Evolutionary conservation across 2,888 invertebrate species (phyloP).

Genomic region (Glyphotaelius pellucidus): DNA sequence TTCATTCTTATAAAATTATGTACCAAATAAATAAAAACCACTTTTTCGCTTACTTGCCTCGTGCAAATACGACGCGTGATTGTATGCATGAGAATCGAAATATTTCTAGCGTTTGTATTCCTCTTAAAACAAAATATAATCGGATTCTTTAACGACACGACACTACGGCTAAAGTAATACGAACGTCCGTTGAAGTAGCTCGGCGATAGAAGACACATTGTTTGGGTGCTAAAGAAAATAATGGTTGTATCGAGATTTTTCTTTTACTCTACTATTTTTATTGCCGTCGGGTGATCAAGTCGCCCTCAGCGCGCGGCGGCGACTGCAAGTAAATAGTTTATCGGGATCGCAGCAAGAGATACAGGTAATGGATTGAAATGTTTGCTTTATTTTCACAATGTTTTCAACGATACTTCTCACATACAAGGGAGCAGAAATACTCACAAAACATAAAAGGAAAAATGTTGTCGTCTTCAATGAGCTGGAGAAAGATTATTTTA

Average conservation of each 20-base stretch:
- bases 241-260: not conserved
- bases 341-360: constrained; percentile 26
- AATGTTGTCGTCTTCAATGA: not conserved
- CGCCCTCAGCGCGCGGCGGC: constrained; percentile 21
- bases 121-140: too few relatives aligned
- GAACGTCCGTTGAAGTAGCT: not conserved
- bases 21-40: too few relatives aligned
- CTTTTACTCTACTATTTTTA: constrained; percentile 6
- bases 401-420: not conserved
- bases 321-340: constrained; percentile 12
- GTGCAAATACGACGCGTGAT: too few relatives aligned
- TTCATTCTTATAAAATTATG: too few relatives aligned
- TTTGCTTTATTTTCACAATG: constrained; percentile 37
- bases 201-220: constrained; percentile 18
- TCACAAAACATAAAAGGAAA: not conserved
- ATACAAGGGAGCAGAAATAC: not conserved
- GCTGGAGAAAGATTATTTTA: not conserved
- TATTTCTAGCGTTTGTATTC: too few relatives aligned
- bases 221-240: constrained; percentile 14
- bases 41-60: too few relatives aligned
- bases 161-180: not conserved
- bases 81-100: too few relatives aligned
- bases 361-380: constrained; percentile 47
- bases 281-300: constrained; percentile 24
- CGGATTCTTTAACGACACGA: not conserved